Base-by-base conservation (phyloP, 2,888 invertebrate species). In the Nephrotoma appendiculata region DNA sequence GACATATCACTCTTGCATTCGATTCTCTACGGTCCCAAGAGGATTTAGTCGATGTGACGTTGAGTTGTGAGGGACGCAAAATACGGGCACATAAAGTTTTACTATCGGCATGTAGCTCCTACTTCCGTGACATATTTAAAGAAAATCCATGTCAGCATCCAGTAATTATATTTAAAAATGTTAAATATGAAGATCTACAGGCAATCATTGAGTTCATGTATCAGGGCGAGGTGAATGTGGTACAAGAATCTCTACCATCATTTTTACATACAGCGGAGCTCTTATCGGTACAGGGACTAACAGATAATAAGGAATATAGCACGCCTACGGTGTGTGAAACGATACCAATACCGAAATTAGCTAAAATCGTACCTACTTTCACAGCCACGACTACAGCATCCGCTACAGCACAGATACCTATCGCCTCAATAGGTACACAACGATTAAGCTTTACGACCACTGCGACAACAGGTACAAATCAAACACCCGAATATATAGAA, bases 71-170 rank as follows among this genome's bases (percentile, higher is more conserved):
- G 91, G 97, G 97, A 88, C 94, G 95, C 87, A 95, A 95, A 92
- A 95, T 97, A 88, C 95, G 95, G 89, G 97, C 97, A 57, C 97
- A 97, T 90, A 96, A 96, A 93, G 95, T 97, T 93, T 93, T 97
- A 86, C 92, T 97, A 41, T 96, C 96, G 0, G 96, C 96, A 6
- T 97, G 97, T 90, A 97, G 97, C 89, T 94, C 94, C 88, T 97
- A 96, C 90, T 97, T 97, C 90, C 94, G 93, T 88, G 94, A 94
- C 89, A 93, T 94, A 89, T 94, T 94, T 88, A 93, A 95, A 92
- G 96, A 96, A 90, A 96, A 95, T 90, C 96, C 96, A 83, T 96
- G 95, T 90, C 95, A 95, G 88, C 96, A 96, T 92, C 96, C 96
- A 88, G 95, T 96, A 87, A 95, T 96, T 88, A 95, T 96, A 91